phyloP scores from a whole-genome alignment of 2,797 vertebrate species.

The Coregonus sp. region DNA sequence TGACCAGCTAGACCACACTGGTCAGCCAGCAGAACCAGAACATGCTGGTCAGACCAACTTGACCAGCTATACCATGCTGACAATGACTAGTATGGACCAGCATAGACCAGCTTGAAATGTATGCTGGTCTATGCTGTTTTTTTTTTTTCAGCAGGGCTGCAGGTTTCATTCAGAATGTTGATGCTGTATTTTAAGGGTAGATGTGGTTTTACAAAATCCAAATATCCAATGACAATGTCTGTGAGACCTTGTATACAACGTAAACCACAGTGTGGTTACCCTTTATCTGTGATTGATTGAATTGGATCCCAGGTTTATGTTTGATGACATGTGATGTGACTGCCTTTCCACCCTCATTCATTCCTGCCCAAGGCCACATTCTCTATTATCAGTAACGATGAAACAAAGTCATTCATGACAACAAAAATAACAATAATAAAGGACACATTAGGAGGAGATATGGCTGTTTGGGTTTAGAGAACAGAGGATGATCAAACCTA shows the following conservation, averaged over 20 bases:
- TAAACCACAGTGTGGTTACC: neutral
- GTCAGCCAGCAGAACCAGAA: too few relatives aligned
- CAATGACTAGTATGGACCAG: too few relatives aligned
- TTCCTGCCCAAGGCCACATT: neutral
- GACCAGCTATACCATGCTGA: too few relatives aligned
- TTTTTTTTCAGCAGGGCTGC: neutral
- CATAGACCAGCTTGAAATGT: too few relatives aligned
- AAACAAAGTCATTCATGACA: neutral
- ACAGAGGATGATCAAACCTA: too few relatives aligned
- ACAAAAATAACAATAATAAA: too few relatives aligned
- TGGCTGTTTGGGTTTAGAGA: too few relatives aligned
- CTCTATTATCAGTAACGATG: neutral
- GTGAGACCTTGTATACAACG: neutral
- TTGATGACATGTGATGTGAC: neutral
- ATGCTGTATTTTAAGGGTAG: neutral
- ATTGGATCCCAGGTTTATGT: neutral
- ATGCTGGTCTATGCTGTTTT: too few relatives aligned
- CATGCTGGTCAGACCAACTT: too few relatives aligned
- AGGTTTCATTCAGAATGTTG: neutral
- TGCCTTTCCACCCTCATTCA: slow-evolving; percentile 15
- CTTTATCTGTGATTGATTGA: neutral
- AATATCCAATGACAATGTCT: neutral
- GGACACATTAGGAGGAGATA: too few relatives aligned
- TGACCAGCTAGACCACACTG: too few relatives aligned
- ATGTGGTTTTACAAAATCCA: neutral